Conservation (phyloP, 2,113 vertebrate species). For the Cyprinodon tularosa region DNA sequence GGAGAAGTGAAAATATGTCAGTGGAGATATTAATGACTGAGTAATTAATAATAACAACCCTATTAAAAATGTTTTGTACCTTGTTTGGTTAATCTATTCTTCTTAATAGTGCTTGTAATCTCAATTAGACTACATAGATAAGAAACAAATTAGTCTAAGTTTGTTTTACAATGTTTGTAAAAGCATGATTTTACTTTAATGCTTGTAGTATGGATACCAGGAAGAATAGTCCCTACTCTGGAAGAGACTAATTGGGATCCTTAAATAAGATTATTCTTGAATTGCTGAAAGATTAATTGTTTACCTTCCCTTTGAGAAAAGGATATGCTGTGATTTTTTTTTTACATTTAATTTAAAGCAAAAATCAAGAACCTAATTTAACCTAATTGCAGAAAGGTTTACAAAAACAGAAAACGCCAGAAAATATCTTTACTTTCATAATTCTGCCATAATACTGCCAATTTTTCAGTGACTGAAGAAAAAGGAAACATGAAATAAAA, state of each 20-base stretch:
- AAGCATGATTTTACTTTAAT: too few species aligned
- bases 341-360: too few species aligned
- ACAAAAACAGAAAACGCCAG: too few species aligned
- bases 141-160: neutral
- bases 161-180: neutral
- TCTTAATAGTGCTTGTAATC: neutral
- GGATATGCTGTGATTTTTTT: neutral
- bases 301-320: neutral
- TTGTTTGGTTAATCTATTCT: neutral
- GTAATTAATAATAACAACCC: constrained; percentile 26
- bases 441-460: too few species aligned
- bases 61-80: constrained; percentile 22
- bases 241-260: too few species aligned
- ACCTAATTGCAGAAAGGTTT: too few species aligned
- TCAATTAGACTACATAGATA: neutral
- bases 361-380: neutral
- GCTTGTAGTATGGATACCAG: too few species aligned
- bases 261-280: too few species aligned
- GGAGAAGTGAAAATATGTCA: constrained; percentile 43
- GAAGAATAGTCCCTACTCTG: too few species aligned
- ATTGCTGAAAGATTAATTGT: neutral
- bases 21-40: constrained; percentile 38
- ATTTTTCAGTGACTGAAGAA: too few species aligned
- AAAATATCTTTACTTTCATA: too few species aligned
- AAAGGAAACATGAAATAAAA: too few species aligned